These are phyloP conservation scores for Drosophila ficusphila DNA, from an alignment of 1,140 invertebrate genomes.

Conservation along the genomic window DNA sequence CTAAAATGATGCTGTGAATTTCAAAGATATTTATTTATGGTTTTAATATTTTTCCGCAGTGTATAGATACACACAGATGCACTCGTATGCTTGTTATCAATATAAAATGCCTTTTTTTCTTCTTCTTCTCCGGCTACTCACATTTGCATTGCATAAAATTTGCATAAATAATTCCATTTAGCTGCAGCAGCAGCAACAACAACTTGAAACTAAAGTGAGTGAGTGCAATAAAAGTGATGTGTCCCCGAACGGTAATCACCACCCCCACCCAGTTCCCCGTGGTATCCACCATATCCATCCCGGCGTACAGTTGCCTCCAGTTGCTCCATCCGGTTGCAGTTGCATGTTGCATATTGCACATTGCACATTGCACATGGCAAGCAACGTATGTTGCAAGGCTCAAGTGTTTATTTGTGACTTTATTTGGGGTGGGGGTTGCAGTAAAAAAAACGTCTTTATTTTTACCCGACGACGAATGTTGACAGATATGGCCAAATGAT, in stretches of 20 bases:
- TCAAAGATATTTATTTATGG: no score
- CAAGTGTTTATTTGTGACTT: conserved; percentile 5
- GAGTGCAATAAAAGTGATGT: conserved; percentile 52
- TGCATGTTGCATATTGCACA: conserved; percentile 12
- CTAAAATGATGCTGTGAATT: no score
- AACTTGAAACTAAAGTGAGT: conserved; percentile 49
- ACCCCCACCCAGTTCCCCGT: not conserved
- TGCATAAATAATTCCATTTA: conserved; percentile 70
- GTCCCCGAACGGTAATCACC: conserved; percentile 22
- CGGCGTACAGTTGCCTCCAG: conserved; percentile 27
- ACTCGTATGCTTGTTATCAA: conserved; percentile 75
- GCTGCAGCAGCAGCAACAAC: conserved; percentile 29
- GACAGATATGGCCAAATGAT: conserved; percentile 25
- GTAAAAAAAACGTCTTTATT: conserved; percentile 34
- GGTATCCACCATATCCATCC: not conserved
- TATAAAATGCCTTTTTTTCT: conserved; percentile 47
- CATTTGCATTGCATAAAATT: conserved; percentile 70
- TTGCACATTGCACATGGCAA: not conserved
- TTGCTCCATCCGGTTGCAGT: conserved; percentile 43
- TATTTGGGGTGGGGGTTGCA: not conserved
- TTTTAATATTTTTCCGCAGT: not conserved
- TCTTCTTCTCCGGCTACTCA: conserved; percentile 21
- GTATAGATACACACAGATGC: conserved; percentile 28
- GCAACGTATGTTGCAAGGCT: conserved; percentile 32
- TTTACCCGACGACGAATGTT: conserved; percentile 12